Evolutionary conservation across 2,888 invertebrate genomes (phyloP).

Genomic region (Frankliniella fusca): DNA sequence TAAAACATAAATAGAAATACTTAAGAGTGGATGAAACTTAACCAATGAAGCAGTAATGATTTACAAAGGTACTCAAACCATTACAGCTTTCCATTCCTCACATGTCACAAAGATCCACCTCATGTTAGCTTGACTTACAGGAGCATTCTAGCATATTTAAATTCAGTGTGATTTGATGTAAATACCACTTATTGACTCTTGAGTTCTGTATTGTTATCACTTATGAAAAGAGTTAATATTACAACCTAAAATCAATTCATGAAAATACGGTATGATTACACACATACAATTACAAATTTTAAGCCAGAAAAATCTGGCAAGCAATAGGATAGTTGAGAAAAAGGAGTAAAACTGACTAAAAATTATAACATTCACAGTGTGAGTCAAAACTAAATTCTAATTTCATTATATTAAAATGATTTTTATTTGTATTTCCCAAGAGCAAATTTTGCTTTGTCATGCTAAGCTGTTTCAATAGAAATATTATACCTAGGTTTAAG

Average conservation of each 20-base stretch:
- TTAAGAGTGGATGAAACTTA: background rate
- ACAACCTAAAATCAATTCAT: conserved; percentile 23
- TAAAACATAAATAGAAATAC: background rate
- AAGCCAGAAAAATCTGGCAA: conserved; percentile 9
- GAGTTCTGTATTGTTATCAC: conserved; percentile 10
- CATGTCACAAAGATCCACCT: background rate
- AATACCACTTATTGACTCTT: background rate
- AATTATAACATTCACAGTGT: conserved; percentile 6
- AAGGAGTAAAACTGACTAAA: background rate
- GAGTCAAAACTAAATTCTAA: background rate
- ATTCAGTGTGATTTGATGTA: background rate
- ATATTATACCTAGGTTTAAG: conserved; percentile 6
- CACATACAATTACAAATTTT: conserved; percentile 10
- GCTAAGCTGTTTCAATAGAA: background rate
- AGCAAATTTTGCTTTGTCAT: background rate
- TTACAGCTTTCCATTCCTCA: conserved; percentile 13
- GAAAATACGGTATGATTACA: conserved; percentile 12
- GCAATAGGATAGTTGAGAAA: conserved; percentile 17
- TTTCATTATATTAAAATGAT: background rate
- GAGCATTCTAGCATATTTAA: background rate
- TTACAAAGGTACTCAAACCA: conserved; percentile 17
- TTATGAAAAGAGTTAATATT: conserved; percentile 3
- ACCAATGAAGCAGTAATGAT: conserved; percentile 12
- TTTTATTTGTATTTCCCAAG: background rate
- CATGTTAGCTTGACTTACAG: background rate